phyloP scores from a whole-genome alignment of 2,888 invertebrate genomes.

The Dicycla oo region DNA sequence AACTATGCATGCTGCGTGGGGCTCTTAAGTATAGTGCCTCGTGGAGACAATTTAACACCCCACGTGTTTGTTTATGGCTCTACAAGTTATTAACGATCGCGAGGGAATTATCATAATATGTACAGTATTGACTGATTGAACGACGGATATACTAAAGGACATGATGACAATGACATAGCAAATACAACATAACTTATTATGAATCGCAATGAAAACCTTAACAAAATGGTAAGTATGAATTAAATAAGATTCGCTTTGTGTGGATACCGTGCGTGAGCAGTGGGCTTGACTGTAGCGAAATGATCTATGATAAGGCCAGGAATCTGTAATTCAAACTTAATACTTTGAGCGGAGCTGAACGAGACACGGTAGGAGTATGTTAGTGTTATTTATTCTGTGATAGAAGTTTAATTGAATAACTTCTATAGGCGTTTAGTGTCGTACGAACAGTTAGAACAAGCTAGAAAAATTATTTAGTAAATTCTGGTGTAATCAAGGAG shows the following conservation, averaged over 20 bases:
- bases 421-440: too few species aligned
- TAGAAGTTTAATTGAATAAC: too few species aligned
- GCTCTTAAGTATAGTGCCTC: too few species aligned
- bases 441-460: too few species aligned
- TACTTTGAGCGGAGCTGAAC: too few species aligned
- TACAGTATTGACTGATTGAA: neutral
- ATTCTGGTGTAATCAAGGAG: too few species aligned
- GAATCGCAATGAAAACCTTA: neutral
- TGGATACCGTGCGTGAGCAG: neutral
- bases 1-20: too few species aligned
- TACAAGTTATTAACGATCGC: slow-evolving; percentile 1
- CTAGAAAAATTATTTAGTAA: too few species aligned
- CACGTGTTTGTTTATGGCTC: slow-evolving; percentile 17
- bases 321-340: neutral
- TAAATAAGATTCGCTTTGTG: neutral
- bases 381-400: too few species aligned
- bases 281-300: neutral
- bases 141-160: neutral
- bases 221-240: neutral
- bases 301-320: neutral
- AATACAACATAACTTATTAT: neutral
- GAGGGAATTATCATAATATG: neutral
- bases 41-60: neutral
- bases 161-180: neutral
- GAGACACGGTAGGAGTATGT: too few species aligned